Evolutionary conservation across 2,113 vertebrate genomes (phyloP).

Genomic region (Cyprinodon tularosa): DNA sequence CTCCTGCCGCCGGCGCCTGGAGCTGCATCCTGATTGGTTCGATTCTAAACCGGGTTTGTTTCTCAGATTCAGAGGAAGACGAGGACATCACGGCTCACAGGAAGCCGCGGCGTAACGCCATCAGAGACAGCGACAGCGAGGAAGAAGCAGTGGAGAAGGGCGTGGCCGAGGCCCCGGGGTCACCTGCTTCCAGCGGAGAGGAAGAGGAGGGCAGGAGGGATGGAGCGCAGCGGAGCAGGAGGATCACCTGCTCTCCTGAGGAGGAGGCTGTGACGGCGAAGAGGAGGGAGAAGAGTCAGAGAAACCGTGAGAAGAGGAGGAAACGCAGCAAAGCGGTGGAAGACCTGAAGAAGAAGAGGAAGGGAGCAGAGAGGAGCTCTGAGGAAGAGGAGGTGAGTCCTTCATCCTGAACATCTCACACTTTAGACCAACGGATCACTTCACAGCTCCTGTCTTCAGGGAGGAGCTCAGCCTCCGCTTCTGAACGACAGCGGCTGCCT

Average conservation of each 20-base stretch:
- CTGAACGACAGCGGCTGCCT: constrained; percentile 92
- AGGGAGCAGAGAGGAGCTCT: constrained; percentile 8
- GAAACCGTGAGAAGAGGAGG: constrained; percentile 76
- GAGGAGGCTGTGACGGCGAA: constrained; percentile 46
- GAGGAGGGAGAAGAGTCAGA: constrained; percentile 64
- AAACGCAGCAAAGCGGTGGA: constrained; percentile 52
- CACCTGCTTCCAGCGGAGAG: constrained; percentile 52
- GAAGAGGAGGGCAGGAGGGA: constrained; percentile 59
- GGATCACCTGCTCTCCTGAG: constrained; percentile 50
- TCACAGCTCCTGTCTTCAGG: constrained; percentile 32
- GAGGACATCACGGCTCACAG: constrained; percentile 78
- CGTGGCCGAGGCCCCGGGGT: constrained; percentile 44
- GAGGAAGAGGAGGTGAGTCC: constrained; percentile 43
- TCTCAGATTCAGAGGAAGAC: constrained; percentile 89
- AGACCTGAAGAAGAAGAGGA: constrained; percentile 66
- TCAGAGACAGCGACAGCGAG: constrained; percentile 89
- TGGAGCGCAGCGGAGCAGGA: constrained; percentile 45
- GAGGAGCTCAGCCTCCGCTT: constrained; percentile 26
- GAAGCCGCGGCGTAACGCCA: constrained; percentile 83
- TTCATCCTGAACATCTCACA: neutral
- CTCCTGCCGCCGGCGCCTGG: too few species aligned
- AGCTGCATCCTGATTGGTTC: too few species aligned
- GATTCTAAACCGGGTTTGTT: neutral
- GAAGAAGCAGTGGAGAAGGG: constrained; percentile 56
- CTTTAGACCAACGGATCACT: neutral